Conservation (phyloP, 2,797 vertebrate genomes). For the Alectoris magna region DNA sequence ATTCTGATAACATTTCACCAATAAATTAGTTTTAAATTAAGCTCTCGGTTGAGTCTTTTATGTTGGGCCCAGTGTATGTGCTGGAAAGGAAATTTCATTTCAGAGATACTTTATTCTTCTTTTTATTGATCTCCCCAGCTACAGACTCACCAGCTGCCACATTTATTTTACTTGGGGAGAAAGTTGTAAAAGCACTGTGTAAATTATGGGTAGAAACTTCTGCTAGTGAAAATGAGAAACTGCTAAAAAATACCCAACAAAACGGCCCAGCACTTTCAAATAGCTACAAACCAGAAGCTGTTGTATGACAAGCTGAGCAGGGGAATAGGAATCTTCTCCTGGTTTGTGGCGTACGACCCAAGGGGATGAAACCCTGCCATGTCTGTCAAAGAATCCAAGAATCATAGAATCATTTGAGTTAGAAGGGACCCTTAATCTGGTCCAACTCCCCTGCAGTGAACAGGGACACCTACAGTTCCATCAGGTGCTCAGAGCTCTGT, state of each 20-base stretch:
- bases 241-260: neutral
- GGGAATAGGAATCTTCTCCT: neutral
- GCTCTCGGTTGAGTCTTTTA: slow-evolving; percentile 32
- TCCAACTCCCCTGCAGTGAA: no score
- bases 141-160: slow-evolving; percentile 4
- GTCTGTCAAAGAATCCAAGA: neutral
- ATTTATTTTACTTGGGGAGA: slow-evolving; percentile 41
- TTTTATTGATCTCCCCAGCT: slow-evolving; percentile 39
- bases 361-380: rapidly evolving
- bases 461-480: no score
- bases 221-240: neutral
- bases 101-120: slow-evolving; percentile 50
- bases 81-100: slow-evolving; percentile 61
- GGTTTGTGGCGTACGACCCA: neutral
- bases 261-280: neutral
- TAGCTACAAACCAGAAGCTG: neutral
- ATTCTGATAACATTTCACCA: slow-evolving; percentile 56
- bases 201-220: slow-evolving; percentile 37
- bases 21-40: slow-evolving; percentile 67
- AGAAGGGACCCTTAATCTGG: no score
- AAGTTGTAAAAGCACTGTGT: slow-evolving; percentile 30
- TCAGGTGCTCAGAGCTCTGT: no score
- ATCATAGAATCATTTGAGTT: no score
- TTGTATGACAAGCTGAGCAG: neutral
- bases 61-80: neutral